These are phyloP conservation scores for Eidolon dupreanum DNA, from an alignment of 2,797 vertebrate species.

Conservation along the genomic window DNA sequence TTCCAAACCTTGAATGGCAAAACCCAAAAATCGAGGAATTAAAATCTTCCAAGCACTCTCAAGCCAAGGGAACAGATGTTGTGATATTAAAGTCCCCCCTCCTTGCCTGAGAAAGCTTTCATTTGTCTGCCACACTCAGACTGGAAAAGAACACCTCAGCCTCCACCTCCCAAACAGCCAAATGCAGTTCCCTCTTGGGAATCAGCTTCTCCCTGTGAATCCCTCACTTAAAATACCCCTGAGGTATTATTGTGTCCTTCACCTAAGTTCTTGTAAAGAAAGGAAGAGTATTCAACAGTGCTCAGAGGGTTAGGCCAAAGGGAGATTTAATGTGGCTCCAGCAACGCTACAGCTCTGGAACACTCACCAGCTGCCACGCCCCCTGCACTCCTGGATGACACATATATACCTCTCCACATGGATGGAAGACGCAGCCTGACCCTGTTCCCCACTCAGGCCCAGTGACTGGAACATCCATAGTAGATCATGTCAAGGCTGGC, in stretches of 20 bases:
- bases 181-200: neutral
- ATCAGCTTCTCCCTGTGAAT: neutral
- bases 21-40: neutral
- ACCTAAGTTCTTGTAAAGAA: neutral
- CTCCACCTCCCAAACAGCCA: neutral
- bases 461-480: neutral
- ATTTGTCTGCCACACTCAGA: neutral
- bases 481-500: neutral
- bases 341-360: neutral
- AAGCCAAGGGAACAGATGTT: neutral
- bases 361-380: neutral
- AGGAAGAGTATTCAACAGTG: neutral
- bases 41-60: neutral
- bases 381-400: neutral
- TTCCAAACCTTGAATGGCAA: neutral
- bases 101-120: neutral
- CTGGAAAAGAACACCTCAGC: neutral
- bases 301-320: neutral
- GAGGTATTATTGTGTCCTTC: neutral
- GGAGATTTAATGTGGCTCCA: neutral
- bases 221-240: too few relatives aligned
- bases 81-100: neutral
- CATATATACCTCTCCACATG: neutral
- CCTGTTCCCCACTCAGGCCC: neutral
- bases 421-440: accelerated